These are phyloP conservation scores for Habropoda laboriosa DNA, from an alignment of 1,140 invertebrate genomes.

Conservation along the genomic window DNA sequence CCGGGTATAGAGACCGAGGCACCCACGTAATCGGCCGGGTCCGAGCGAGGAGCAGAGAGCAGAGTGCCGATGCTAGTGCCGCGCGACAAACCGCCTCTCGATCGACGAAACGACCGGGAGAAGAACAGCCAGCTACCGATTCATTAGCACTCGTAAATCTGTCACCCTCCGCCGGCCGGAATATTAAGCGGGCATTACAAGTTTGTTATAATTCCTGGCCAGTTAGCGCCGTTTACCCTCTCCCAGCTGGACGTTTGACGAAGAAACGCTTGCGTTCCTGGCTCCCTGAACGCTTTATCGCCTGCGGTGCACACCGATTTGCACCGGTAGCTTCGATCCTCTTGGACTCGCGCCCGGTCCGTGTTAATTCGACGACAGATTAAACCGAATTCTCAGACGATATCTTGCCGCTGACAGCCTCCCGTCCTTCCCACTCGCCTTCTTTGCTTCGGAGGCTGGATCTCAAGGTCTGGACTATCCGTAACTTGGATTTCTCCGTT, in stretches of 20 bases:
- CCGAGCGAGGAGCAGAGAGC: background rate
- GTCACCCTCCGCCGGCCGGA: slow-evolving; percentile 76
- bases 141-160: slow-evolving; percentile 82
- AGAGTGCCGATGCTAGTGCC: too few relatives aligned
- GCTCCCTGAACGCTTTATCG: background rate
- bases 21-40: slow-evolving; percentile 20
- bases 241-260: slow-evolving; percentile 43
- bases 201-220: slow-evolving; percentile 78
- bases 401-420: background rate
- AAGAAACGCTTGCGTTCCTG: background rate
- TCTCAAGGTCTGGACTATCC: too few relatives aligned
- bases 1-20: slow-evolving; percentile 61
- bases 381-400: background rate
- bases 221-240: slow-evolving; percentile 72
- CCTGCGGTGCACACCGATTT: background rate
- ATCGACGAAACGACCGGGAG: background rate
- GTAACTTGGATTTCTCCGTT: too few relatives aligned
- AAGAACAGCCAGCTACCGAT: slow-evolving; percentile 69
- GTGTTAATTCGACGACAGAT: slow-evolving; percentile 8
- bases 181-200: slow-evolving; percentile 80
- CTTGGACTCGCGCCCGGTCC: background rate
- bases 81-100: background rate
- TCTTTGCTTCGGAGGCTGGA: too few relatives aligned
- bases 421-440: background rate
- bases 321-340: background rate